Evolutionary conservation across 2,797 vertebrate species (phyloP).

Genomic region (Ctenopoma kingsleyae): DNA sequence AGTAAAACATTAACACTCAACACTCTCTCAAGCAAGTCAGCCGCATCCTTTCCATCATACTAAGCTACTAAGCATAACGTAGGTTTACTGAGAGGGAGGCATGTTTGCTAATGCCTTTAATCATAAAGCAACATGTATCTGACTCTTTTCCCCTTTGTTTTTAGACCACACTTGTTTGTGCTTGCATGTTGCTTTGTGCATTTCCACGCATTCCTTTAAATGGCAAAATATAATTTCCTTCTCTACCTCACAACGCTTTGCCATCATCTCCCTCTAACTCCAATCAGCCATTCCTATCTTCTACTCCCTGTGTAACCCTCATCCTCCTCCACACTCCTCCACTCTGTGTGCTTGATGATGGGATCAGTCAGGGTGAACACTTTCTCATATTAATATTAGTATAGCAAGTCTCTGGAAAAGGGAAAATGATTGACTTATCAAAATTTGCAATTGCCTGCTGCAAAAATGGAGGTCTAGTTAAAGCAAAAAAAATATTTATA

Average conservation of each 20-base stretch:
- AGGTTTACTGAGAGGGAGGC: background rate
- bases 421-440: slow-evolving; percentile 48
- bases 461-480: slow-evolving; percentile 14
- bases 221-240: slow-evolving; percentile 30
- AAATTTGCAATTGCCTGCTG: slow-evolving; percentile 20
- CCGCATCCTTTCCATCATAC: slow-evolving; percentile 20
- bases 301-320: slow-evolving; percentile 56
- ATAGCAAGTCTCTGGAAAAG: slow-evolving; percentile 28
- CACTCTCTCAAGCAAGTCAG: slow-evolving; percentile 25
- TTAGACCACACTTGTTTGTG: background rate
- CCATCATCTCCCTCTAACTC: slow-evolving; percentile 34
- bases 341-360: slow-evolving; percentile 59
- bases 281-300: slow-evolving; percentile 76
- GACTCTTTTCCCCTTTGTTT: slow-evolving; percentile 2
- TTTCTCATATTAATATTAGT: slow-evolving; percentile 73
- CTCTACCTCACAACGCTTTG: slow-evolving; percentile 17
- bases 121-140: background rate
- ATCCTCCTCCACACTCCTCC: slow-evolving; percentile 56
- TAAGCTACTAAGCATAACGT: slow-evolving; percentile 29
- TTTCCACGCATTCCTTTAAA: slow-evolving; percentile 28
- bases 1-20: slow-evolving; percentile 44
- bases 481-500: slow-evolving; percentile 11
- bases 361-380: slow-evolving; percentile 66
- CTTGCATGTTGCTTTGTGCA: background rate
- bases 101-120: background rate